A percentile compares a stretch with the other conserved stretches of the same genome.
phyloP scores from a whole-genome alignment of 2,888 invertebrate genomes.

The Zele albiditarsus region DNA sequence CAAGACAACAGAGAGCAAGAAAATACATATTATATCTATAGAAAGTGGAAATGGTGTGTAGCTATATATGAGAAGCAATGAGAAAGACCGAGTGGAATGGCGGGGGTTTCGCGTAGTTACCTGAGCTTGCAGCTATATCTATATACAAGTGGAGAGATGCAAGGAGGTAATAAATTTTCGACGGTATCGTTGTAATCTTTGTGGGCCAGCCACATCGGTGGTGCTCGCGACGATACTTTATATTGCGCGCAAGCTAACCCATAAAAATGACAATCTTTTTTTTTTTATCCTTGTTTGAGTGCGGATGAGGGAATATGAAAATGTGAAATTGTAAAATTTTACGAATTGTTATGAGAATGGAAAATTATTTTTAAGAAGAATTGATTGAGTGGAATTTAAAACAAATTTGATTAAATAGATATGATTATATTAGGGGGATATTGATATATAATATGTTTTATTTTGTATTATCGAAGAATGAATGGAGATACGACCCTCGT shows the following conservation, averaged over 20 bases:
- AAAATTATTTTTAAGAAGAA: background rate
- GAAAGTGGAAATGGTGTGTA: background rate
- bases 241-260: slow-evolving; percentile 41
- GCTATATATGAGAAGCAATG: background rate
- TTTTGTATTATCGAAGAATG: background rate
- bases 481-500: background rate
- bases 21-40: background rate
- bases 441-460: background rate
- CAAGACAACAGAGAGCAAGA: background rate
- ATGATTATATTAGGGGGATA: background rate
- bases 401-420: background rate
- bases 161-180: slow-evolving; percentile 48
- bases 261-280: slow-evolving; percentile 46
- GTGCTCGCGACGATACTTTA: slow-evolving; percentile 44
- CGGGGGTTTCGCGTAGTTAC: background rate
- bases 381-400: background rate
- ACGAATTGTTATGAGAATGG: background rate
- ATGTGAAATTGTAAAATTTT: background rate
- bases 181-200: slow-evolving; percentile 51
- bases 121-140: background rate
- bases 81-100: background rate
- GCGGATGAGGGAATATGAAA: background rate
- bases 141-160: slow-evolving; percentile 15
- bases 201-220: slow-evolving; percentile 44
- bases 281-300: background rate